phyloP scores from a whole-genome alignment of 1,140 invertebrate genomes.

The Belonocnema kinseyi region DNA sequence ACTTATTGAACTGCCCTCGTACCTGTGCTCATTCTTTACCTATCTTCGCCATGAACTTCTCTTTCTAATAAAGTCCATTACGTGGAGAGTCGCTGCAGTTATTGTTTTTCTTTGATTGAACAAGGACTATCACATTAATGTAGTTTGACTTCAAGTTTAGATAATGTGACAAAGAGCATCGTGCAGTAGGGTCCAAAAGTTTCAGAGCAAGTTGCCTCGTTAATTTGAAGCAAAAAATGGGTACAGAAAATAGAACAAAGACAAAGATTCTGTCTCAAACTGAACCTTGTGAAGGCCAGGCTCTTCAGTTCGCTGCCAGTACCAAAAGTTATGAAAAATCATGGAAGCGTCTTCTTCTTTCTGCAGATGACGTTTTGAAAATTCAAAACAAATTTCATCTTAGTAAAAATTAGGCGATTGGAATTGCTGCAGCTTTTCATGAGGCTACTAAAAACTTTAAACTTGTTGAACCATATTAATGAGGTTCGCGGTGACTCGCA shows the following conservation, averaged over 20 bases:
- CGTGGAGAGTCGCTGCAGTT: background rate
- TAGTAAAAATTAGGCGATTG: background rate
- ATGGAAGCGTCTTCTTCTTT: background rate
- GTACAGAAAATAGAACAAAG: background rate
- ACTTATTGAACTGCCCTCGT: too few relatives aligned
- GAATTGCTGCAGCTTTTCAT: background rate
- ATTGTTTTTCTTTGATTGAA: background rate
- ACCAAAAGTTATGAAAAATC: background rate
- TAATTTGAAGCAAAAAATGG: too few relatives aligned
- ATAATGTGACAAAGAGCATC: background rate
- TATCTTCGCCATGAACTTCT: too few relatives aligned
- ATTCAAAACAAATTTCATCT: background rate
- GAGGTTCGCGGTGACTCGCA: too few relatives aligned
- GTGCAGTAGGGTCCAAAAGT: background rate
- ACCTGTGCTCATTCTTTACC: too few relatives aligned
- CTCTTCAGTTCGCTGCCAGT: background rate
- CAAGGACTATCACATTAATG: background rate
- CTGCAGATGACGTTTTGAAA: background rate
- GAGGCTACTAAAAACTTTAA: background rate
- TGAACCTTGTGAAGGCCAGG: too few relatives aligned
- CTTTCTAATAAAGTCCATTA: too few relatives aligned
- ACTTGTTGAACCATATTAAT: slow-evolving; percentile 16
- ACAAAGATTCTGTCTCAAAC: background rate
- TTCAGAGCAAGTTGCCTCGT: background rate
- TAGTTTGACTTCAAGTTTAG: background rate